Base-by-base conservation (phyloP, 2,113 vertebrate species). In the Chloebia gouldiae region DNA sequence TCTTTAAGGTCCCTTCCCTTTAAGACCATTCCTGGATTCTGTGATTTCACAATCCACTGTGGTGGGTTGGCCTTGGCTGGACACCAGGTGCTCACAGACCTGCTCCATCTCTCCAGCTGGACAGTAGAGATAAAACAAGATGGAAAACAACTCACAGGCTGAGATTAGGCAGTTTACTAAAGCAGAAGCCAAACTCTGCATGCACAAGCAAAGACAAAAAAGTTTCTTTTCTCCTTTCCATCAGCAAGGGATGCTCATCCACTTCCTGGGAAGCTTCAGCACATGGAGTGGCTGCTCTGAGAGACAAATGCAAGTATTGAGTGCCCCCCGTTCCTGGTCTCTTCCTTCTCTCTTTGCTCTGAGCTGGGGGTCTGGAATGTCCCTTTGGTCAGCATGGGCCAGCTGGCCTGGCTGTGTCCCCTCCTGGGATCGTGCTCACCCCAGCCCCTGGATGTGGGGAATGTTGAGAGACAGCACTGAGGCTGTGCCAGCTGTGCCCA, bases 241-340 rank as follows among this genome's bases (percentile, higher is more conserved):
- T 15, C 33, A 44, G 37, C 1, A 0, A 77, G 31, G 53, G 27
- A 44, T 27, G 37, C 63, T 68, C 37, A 44, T 37, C 3, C 22
- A 27, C 33, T 37, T 51, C 37, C 19, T 10, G 33, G 22, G 37
- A 51, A 59, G 27, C 24, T 35, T 30, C 60, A 73, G 49, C 12
- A 6, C 42, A 30, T 1, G n/a, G 42, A 49, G 50, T 0, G 1
- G 39, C 27, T 45, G 39, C 59, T 33, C n/a, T 0, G 0, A 20
- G 24, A 47, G 19, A 40, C 16, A 42, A 49, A 65, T 8, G 13
- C 15, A 49, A 76, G 35, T 17, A 42, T 59, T 0, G 3, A 35
- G 25, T 57, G 24, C 2, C 9, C 15, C 4, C 9, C 0, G 0
- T 17, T 57, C 20, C 60, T 57, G 2, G 1, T 47, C 50, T 17